Base-by-base conservation (phyloP, 1,140 invertebrate genomes). In the Adoxophyes honmai region DNA sequence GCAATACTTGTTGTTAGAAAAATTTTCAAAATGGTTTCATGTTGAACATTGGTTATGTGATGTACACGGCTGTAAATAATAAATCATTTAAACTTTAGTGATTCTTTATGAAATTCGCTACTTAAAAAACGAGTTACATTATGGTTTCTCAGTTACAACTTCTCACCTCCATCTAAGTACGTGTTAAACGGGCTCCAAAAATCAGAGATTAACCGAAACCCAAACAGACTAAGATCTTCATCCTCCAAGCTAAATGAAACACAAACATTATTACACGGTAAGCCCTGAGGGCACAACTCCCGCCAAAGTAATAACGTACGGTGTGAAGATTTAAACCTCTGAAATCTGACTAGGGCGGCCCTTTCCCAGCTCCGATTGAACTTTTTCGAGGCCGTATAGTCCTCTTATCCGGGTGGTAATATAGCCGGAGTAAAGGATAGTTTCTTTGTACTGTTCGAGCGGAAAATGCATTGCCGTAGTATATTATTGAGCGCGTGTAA, bases 291-390 rank as follows among this genome's bases (percentile, higher is more conserved):
- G 64, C 36, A 52, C 34, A 33, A 8, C 14, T 13, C 14, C 33
- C 6, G 6, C 21, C 21, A 15, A 13, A 13, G 34, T 52, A 35
- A 52, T 34, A 52, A 52, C 51, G 51, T 28, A 28, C 51, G 18
- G 56, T 53, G 67, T 64, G 67, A 67, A 65, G 67, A 62, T 55
- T 69, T 68, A 70, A 70, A 59, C 55, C 64, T 57, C 59, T 69
- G 55, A 28, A 64, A 42, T 63, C 57, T 59, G 56, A 63, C 56
- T 56, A 61, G 52, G 28, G 48, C 34, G 54, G 44, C 57, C 60
- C 60, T 66, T 61, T 42, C 55, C 59, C 62, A 62, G 64, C 54
- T 59, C 57, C 33, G 33, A 39, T 36, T 55, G 52, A 21, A 55
- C 16, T 34, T 35, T 11, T 55, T 15, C 34, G 15, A 55, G 28